A percentile compares a stretch with the other conserved stretches of the same genome.
Evolutionary conservation across 1,140 invertebrate species (phyloP).

Genomic region (Microvelia longipes): DNA sequence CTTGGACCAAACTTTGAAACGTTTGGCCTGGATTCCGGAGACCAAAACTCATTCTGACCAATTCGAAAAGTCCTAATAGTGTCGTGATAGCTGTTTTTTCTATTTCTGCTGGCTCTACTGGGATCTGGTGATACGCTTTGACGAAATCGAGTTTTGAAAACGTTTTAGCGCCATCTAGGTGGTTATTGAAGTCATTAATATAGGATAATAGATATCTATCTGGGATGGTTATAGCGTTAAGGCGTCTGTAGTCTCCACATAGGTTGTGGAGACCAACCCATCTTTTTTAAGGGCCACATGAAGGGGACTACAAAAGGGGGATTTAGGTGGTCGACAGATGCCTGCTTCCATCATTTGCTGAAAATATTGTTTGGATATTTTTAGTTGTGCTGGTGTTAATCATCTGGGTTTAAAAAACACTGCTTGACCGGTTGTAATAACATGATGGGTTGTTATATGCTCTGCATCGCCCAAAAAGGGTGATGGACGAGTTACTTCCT

Average conservation of each 20-base stretch:
- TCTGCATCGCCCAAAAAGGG: background rate
- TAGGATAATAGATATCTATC: conserved; percentile 30
- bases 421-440: conserved; percentile 25
- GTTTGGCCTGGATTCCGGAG: conserved; percentile 29
- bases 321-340: conserved; percentile 20
- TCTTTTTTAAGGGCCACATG: conserved; percentile 29
- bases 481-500: background rate
- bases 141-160: conserved; percentile 35
- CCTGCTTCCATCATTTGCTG: conserved; percentile 23
- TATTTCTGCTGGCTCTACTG: conserved; percentile 24
- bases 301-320: conserved; percentile 5
- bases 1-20: conserved; percentile 30
- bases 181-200: conserved; percentile 20
- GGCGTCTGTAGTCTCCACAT: conserved; percentile 32
- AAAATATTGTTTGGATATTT: conserved; percentile 20
- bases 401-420: conserved; percentile 26
- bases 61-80: conserved; percentile 30
- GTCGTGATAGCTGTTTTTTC: conserved; percentile 29
- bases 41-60: too few species aligned
- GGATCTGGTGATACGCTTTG: conserved; percentile 34
- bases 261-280: conserved; percentile 14
- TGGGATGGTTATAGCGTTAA: conserved; percentile 30
- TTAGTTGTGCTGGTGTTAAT: conserved; percentile 22
- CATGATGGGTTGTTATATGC: background rate
- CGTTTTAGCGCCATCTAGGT: conserved; percentile 17